phyloP scores from a whole-genome alignment of 2,797 vertebrate species.

The Lemur catta region DNA sequence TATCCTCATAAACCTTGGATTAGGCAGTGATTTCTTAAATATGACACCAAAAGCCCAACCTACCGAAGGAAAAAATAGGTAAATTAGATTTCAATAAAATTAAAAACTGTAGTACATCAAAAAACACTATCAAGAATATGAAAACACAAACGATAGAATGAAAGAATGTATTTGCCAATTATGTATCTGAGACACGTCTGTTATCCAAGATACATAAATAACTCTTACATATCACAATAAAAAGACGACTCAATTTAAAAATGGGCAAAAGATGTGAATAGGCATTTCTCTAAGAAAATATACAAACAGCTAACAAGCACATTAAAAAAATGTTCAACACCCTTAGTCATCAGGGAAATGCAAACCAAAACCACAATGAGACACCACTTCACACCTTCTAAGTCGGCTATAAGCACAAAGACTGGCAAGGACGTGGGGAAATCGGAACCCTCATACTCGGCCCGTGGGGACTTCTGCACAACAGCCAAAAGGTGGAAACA shows the following conservation, averaged over 20 bases:
- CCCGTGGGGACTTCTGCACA: rapidly evolving
- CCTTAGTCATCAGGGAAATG: rapidly evolving
- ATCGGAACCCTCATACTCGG: rapidly evolving
- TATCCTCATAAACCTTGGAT: background rate
- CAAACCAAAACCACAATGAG: background rate
- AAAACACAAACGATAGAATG: background rate
- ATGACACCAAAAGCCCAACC: background rate
- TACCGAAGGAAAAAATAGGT: background rate
- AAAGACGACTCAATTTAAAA: background rate
- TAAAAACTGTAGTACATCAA: background rate
- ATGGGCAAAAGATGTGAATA: rapidly evolving
- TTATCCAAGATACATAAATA: background rate
- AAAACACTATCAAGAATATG: background rate
- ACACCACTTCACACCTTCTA: background rate
- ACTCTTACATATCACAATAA: background rate
- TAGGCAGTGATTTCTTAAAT: background rate
- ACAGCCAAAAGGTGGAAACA: background rate
- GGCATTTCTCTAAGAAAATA: background rate
- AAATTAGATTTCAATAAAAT: background rate
- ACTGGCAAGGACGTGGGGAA: background rate
- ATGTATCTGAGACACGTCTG: rapidly evolving
- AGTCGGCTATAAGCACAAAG: background rate
- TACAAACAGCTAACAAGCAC: rapidly evolving
- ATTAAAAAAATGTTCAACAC: background rate
- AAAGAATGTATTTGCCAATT: background rate